phyloP scores from a whole-genome alignment of 2,797 vertebrate genomes.

The Astyanax mexicanus region DNA sequence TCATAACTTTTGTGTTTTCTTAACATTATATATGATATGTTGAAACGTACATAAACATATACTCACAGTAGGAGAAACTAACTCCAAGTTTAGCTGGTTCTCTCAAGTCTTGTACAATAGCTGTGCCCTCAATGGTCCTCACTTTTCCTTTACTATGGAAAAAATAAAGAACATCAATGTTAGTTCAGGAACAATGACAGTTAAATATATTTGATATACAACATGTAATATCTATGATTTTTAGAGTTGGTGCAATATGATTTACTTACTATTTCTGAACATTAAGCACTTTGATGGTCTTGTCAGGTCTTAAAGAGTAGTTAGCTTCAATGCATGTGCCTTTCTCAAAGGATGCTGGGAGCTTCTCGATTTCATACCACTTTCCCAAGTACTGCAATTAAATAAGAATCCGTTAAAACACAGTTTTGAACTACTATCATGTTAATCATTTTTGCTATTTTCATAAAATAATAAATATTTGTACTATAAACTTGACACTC shows the following conservation, averaged over 20 bases:
- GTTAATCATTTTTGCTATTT: too few species aligned
- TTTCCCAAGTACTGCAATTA: constrained; percentile 68
- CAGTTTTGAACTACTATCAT: too few species aligned
- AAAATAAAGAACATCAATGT: neutral
- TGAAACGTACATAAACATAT: too few species aligned
- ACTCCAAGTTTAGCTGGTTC: constrained; percentile 85
- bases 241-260: neutral
- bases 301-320: constrained; percentile 78
- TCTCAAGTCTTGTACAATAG: constrained; percentile 71
- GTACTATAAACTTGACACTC: too few species aligned
- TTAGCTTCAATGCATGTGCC: constrained; percentile 88
- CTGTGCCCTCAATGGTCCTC: constrained; percentile 79
- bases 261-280: constrained; percentile 80
- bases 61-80: constrained; percentile 90
- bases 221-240: neutral
- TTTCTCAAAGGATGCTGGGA: constrained; percentile 81
- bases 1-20: too few species aligned
- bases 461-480: too few species aligned
- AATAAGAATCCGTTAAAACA: too few species aligned
- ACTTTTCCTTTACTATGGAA: constrained; percentile 79
- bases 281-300: constrained; percentile 84
- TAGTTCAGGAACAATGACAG: neutral
- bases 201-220: neutral
- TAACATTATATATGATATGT: too few species aligned
- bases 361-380: constrained; percentile 92